A percentile compares a stretch with the other conserved stretches of the same genome.
Evolutionary conservation across 30 jellyfish, hydroid and myxozoan species (phyloP).

Genomic region (Rhopilema esculentum): DNA sequence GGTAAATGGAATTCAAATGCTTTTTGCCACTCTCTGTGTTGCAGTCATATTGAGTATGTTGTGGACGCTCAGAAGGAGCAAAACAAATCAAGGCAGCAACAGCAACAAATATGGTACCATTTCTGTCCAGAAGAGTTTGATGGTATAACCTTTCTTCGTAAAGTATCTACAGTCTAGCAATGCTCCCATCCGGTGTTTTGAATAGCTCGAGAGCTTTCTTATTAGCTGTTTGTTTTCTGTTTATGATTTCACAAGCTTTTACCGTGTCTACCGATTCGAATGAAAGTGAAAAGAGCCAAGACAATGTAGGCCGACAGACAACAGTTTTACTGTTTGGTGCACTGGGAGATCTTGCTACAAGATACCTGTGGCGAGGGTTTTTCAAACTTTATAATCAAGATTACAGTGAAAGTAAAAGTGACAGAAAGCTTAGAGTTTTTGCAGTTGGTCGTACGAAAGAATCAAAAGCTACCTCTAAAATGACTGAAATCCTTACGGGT

Average conservation of each 20-base stretch:
- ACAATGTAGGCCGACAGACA: no score
- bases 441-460: conserved; percentile 60
- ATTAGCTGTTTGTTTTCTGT: neutral
- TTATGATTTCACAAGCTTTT: neutral
- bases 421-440: conserved; percentile 1
- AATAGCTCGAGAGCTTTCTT: neutral
- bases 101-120: neutral
- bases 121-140: no score
- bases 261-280: neutral
- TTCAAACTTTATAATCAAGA: conserved; percentile 1
- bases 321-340: conserved; percentile 68
- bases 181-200: neutral
- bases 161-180: no score
- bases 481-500: conserved; percentile 12
- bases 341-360: conserved; percentile 69
- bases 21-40: no score
- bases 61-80: neutral
- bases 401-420: neutral
- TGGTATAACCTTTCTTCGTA: no score
- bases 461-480: neutral
- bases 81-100: neutral
- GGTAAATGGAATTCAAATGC: no score
- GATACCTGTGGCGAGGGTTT: conserved; percentile 76
- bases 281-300: neutral
- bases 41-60: no score